Conservation (phyloP, 2,113 vertebrate genomes). For the Aleadryas rufinucha region DNA sequence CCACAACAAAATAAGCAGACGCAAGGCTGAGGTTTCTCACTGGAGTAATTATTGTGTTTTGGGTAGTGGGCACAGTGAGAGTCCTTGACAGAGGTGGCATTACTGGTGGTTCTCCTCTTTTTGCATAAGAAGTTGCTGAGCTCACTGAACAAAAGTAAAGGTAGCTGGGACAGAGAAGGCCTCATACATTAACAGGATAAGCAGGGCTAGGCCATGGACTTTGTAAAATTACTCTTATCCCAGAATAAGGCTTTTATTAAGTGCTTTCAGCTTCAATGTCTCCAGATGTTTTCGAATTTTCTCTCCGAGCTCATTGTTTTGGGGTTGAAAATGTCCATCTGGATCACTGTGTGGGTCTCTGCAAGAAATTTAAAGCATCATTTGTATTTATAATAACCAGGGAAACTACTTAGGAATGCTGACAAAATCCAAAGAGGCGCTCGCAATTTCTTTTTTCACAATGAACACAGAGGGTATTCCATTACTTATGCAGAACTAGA, state of each 20-base stretch:
- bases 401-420: not conserved
- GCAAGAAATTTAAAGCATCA: conserved; percentile 27
- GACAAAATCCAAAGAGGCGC: not conserved
- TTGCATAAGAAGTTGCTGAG: not conserved
- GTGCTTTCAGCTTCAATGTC: conserved; percentile 51
- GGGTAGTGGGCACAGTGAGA: not conserved
- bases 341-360: conserved; percentile 36
- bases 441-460: not conserved
- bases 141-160: not conserved
- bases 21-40: not conserved
- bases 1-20: not conserved
- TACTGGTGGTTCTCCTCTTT: not conserved
- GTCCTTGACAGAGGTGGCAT: not conserved
- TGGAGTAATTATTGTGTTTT: not conserved
- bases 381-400: not conserved
- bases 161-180: not conserved
- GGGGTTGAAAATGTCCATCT: conserved; percentile 2
- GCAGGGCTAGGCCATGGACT: not conserved
- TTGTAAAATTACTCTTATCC: not conserved
- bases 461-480: not conserved
- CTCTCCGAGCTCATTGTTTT: conserved; percentile 3
- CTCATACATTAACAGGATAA: not conserved
- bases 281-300: conserved; percentile 44
- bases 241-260: conserved; percentile 53
- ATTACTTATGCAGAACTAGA: not conserved